Base-by-base conservation (phyloP, 2,113 vertebrate genomes). In the Romanogobio albipinnatus region DNA sequence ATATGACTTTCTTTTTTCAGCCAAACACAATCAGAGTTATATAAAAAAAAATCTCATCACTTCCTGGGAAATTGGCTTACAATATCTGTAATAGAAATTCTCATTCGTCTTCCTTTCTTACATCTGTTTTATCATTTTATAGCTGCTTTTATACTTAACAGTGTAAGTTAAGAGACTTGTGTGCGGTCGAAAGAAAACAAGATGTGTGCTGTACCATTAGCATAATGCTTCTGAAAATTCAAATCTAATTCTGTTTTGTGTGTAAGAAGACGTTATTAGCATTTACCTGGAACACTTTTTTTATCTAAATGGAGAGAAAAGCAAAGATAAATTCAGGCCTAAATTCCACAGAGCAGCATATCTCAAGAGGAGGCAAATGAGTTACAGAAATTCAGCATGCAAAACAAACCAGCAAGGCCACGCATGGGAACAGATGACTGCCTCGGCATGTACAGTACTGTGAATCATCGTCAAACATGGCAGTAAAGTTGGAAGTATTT, bases 381-480 rank as follows among this genome's bases (percentile, higher is more conserved):
- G 36, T 78, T 9, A 45, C 3, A 79, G 13, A 13, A 75, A 29
- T 75, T 5, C 39, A 39, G 39, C 39, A 39, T 39, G 43, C 59
- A 81, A 66, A 81, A 81, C 43, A 49, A 66, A 81, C n/a, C 59
- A 51, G 9, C 3, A 61, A 10, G n/a, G 59, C 4, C 39, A 10
- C 4, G 9, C 9, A 9, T 45, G 22, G 22, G n/a, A 19, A 45
- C 5, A 45, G 24, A 66, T 49, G 45, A 66, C n/a, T 64, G 39
- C 77, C 17, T 11, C 24, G 29, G 61, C 10, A 29, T 33, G 24
- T 33, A 68, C 78, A 53, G 43, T 19, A 8, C 78, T 49, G 17
- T 81, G 19, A 68, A 36, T 51, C 61, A 68, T 36, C 13, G 10
- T 68, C 51, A 81, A 81, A 62, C 58, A 64, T 80, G 39, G 14